These are phyloP conservation scores for Diachasma alloeum DNA, from an alignment of 1,140 invertebrate genomes.

Conservation along the genomic window DNA sequence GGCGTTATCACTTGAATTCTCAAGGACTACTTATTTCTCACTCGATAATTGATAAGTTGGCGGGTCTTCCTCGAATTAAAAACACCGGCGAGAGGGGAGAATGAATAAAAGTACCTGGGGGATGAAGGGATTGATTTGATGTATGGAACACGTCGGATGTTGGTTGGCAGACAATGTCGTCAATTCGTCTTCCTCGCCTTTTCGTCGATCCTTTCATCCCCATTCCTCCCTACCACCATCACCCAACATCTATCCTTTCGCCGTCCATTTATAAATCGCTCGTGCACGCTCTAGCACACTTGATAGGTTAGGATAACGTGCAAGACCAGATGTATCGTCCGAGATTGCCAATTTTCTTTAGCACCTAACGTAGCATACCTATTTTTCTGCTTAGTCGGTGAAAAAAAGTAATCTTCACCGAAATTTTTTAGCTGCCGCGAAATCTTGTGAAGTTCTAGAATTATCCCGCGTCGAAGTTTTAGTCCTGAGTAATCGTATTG, in stretches of 20 bases:
- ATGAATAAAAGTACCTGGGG: neutral
- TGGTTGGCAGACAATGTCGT: slow-evolving; percentile 52
- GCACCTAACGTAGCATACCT: neutral
- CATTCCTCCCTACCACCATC: neutral
- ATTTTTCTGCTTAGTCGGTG: neutral
- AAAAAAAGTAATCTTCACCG: neutral
- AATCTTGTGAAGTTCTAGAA: neutral
- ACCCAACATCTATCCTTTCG: slow-evolving; percentile 6
- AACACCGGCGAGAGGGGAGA: neutral
- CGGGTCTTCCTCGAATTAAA: slow-evolving; percentile 45
- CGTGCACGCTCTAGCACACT: neutral
- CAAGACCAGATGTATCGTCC: slow-evolving; percentile 2
- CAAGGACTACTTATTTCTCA: neutral
- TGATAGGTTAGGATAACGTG: slow-evolving; percentile 9
- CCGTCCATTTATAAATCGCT: neutral
- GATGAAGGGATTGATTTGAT: slow-evolving; percentile 55
- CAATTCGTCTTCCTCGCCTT: slow-evolving; percentile 58
- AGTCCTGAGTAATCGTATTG: no score
- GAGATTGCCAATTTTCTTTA: slow-evolving; percentile 11
- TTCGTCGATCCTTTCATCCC: slow-evolving; percentile 48
- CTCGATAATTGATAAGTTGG: slow-evolving; percentile 59
- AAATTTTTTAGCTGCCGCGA: neutral
- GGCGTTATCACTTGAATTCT: neutral
- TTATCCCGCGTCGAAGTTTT: no score
- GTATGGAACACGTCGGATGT: slow-evolving; percentile 51